These are phyloP conservation scores for Daktulosphaira vitifoliae DNA, from an alignment of 1,140 invertebrate genomes.

Conservation along the genomic window DNA sequence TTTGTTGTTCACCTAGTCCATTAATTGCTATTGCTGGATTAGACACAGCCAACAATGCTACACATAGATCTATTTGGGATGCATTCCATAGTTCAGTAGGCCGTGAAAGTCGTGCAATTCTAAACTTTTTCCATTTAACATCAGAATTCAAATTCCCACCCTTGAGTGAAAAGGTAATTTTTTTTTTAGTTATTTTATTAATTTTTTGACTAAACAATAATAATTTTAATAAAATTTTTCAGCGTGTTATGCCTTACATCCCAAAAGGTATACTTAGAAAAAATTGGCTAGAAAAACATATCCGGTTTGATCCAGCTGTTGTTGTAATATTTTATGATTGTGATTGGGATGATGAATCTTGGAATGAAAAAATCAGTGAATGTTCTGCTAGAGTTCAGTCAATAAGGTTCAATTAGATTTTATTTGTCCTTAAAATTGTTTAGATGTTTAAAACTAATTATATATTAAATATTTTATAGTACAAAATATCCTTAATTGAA, in stretches of 20 bases:
- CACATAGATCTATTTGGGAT: conserved; percentile 88
- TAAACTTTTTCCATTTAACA: conserved; percentile 72
- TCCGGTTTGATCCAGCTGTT: conserved; percentile 80
- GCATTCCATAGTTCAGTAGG: conserved; percentile 69
- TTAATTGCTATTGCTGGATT: conserved; percentile 78
- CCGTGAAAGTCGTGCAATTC: conserved; percentile 66
- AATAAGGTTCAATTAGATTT: conserved; percentile 63
- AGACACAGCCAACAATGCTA: conserved; percentile 70
- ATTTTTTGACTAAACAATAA: too few species aligned
- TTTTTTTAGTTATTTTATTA: too few species aligned
- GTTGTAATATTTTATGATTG: conserved; percentile 93
- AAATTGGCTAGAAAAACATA: conserved; percentile 93
- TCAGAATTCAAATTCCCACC: conserved; percentile 78
- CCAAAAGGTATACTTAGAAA: conserved; percentile 92
- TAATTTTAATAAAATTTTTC: background rate
- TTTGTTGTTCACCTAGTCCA: conserved; percentile 68
- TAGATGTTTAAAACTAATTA: too few species aligned
- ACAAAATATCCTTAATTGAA: too few species aligned
- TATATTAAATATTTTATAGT: too few species aligned
- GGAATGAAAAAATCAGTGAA: conserved; percentile 90
- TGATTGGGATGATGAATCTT: conserved; percentile 90
- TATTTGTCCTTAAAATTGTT: background rate
- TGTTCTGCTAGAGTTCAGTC: conserved; percentile 83
- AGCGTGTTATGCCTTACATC: conserved; percentile 54
- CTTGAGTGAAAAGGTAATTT: conserved; percentile 69